A percentile compares a stretch with the other conserved stretches of the same genome.
phyloP scores from a whole-genome alignment of 2,113 vertebrate species.

The Ceratotherium simum region DNA sequence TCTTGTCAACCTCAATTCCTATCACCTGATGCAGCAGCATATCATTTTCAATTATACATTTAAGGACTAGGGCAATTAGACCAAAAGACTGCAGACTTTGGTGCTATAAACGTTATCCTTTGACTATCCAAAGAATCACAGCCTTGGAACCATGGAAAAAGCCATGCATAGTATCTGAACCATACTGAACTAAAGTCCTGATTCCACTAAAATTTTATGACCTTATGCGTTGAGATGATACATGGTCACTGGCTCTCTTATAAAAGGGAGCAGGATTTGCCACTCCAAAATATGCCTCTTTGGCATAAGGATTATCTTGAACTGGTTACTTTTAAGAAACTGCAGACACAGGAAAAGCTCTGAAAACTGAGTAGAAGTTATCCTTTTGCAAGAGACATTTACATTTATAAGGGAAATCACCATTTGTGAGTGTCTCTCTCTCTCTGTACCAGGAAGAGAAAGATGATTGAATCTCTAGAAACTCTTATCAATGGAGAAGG shows the following conservation, averaged over 20 bases:
- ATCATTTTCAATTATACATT: neutral
- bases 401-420: neutral
- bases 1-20: neutral
- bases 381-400: neutral
- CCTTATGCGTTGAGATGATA: neutral
- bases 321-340: too few relatives aligned
- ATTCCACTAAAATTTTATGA: neutral
- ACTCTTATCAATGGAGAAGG: neutral
- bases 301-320: too few relatives aligned
- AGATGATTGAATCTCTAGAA: neutral
- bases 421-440: neutral
- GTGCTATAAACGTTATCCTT: neutral
- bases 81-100: neutral
- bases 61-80: neutral
- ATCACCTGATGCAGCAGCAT: neutral
- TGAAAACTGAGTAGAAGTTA: too few relatives aligned
- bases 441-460: neutral
- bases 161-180: neutral
- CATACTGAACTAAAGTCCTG: neutral
- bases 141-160: neutral
- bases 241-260: neutral
- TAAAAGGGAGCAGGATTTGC: neutral
- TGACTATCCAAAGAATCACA: neutral
- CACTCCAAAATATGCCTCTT: too few relatives aligned
- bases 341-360: too few relatives aligned